Evolutionary conservation across 2,113 vertebrate species (phyloP).

Genomic region (Nesoenas mayeri): DNA sequence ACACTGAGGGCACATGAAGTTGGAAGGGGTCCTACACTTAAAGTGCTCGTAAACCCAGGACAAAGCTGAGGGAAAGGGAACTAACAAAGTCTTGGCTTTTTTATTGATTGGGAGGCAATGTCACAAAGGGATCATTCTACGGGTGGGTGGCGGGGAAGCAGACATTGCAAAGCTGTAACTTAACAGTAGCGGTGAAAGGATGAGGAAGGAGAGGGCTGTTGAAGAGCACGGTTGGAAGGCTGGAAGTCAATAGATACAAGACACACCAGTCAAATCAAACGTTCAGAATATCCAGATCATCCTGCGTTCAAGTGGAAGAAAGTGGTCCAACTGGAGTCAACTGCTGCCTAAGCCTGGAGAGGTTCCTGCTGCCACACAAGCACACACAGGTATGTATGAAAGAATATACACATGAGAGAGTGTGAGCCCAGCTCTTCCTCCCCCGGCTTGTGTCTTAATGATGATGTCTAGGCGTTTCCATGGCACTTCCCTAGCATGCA

Average conservation of each 20-base stretch:
- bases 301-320: neutral
- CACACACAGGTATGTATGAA: neutral
- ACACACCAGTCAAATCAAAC: neutral
- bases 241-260: neutral
- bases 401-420: neutral
- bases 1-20: neutral
- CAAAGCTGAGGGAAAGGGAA: constrained; percentile 46
- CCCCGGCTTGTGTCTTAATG: constrained; percentile 25
- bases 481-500: constrained; percentile 55
- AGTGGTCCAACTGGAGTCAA: neutral
- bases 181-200: neutral
- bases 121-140: neutral
- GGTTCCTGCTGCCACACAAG: neutral
- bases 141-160: neutral
- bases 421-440: neutral
- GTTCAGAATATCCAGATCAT: neutral
- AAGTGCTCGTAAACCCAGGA: neutral
- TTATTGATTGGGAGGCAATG: neutral
- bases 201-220: neutral
- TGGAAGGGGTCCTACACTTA: neutral
- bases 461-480: constrained; percentile 57
- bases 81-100: constrained; percentile 34
- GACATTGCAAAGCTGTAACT: neutral
- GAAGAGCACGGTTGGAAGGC: neutral
- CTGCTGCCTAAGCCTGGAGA: neutral